Evolutionary conservation across 2,797 vertebrate genomes (phyloP).

Genomic region (Fratercula arctica): DNA sequence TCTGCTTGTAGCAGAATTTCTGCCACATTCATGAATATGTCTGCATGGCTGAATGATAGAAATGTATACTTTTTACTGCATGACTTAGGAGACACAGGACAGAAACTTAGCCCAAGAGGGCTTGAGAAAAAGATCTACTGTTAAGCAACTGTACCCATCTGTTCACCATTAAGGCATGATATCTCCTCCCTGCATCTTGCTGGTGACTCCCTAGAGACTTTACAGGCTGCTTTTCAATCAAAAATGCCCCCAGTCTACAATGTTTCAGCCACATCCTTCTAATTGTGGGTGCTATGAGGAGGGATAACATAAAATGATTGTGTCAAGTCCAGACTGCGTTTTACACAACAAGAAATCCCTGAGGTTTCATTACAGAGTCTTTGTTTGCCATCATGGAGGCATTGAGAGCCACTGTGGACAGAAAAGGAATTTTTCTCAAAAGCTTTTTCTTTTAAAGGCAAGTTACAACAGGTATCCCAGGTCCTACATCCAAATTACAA

Average conservation of each 20-base stretch:
- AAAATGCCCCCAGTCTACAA: neutral
- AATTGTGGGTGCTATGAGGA: neutral
- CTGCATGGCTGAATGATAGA: neutral
- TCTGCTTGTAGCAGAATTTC: neutral
- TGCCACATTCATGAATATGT: fast-evolving
- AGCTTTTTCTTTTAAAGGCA: neutral
- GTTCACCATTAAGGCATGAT: neutral
- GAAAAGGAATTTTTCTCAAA: conserved; percentile 6
- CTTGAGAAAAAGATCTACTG: neutral
- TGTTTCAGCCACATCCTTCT: neutral
- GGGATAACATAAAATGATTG: neutral
- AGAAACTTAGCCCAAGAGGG: neutral
- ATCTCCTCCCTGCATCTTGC: neutral
- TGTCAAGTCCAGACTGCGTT: neutral
- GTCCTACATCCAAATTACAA: neutral
- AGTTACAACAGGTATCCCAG: neutral
- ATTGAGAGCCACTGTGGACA: neutral
- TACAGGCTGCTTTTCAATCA: neutral
- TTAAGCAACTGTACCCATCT: neutral
- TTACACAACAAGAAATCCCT: neutral
- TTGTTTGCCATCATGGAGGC: neutral
- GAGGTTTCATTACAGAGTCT: neutral
- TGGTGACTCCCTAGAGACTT: neutral
- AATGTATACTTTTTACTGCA: neutral
- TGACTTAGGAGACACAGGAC: neutral